These are phyloP conservation scores for Choristoneura fumiferana DNA, from an alignment of 1,140 invertebrate genomes.

Conservation along the genomic window DNA sequence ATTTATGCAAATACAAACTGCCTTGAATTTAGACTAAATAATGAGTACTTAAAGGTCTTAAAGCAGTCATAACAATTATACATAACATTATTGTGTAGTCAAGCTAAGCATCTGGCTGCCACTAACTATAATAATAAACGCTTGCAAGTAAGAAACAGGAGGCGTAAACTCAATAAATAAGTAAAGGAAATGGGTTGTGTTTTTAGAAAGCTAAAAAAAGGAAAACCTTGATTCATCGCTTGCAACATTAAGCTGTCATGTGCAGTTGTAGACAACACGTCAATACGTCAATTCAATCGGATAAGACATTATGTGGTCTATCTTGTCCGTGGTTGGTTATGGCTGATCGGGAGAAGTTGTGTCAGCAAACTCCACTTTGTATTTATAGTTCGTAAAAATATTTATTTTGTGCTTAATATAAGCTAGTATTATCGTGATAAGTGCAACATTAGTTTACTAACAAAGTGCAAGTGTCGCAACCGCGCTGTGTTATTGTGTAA, in stretches of 20 bases:
- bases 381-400: conserved; percentile 26
- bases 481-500: conserved; percentile 27
- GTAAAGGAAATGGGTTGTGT: no score
- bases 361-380: conserved; percentile 19
- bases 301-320: background rate
- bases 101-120: no score
- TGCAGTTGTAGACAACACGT: conserved; percentile 3
- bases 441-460: conserved; percentile 18
- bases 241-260: conserved; percentile 2
- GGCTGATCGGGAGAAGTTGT: conserved; percentile 27
- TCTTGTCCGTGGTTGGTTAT: conserved; percentile 11
- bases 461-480: conserved; percentile 16
- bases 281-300: no score
- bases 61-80: no score
- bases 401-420: conserved; percentile 27
- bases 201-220: no score
- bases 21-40: no score
- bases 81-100: no score
- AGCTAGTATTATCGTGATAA: conserved; percentile 29
- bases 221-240: background rate
- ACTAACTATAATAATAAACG: no score
- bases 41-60: no score
- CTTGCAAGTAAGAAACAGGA: no score
- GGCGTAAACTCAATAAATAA: no score
- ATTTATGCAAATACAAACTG: no score